Conservation (phyloP, 2,113 vertebrate genomes). For the Mesoclemmys tuberculata region DNA sequence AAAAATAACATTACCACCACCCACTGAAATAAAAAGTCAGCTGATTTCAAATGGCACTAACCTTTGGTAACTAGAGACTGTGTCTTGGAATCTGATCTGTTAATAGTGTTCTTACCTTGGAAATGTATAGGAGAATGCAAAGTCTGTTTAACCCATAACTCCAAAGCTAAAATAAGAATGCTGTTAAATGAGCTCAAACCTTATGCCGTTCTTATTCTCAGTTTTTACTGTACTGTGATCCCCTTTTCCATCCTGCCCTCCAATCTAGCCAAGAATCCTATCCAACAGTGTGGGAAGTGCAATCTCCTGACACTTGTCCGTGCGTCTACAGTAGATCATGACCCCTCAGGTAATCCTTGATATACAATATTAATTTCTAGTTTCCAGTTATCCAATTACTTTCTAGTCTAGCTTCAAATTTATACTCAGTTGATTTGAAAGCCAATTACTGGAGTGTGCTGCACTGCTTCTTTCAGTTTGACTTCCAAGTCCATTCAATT, state of each 20-base stretch:
- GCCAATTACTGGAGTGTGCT: neutral
- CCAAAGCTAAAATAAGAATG: neutral
- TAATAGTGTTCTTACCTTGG: neutral
- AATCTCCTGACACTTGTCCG: neutral
- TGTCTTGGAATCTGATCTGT: neutral
- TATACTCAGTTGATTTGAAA: neutral
- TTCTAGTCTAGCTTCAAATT: conserved; percentile 6
- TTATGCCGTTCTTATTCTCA: neutral
- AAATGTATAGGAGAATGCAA: neutral
- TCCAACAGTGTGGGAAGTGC: neutral
- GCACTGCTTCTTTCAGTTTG: neutral
- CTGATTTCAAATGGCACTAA: neutral
- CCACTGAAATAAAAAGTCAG: neutral
- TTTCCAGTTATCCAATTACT: neutral
- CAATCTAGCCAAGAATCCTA: neutral
- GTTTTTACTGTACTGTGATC: neutral
- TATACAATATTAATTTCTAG: neutral
- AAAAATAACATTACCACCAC: neutral
- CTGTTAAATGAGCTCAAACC: neutral
- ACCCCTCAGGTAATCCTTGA: neutral
- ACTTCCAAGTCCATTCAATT: neutral
- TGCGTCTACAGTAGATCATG: neutral
- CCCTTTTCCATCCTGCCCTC: neutral
- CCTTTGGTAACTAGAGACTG: neutral
- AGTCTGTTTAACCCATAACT: neutral